These are phyloP conservation scores for Myotis davidii DNA, from an alignment of 2,113 vertebrate species.

Conservation along the genomic window DNA sequence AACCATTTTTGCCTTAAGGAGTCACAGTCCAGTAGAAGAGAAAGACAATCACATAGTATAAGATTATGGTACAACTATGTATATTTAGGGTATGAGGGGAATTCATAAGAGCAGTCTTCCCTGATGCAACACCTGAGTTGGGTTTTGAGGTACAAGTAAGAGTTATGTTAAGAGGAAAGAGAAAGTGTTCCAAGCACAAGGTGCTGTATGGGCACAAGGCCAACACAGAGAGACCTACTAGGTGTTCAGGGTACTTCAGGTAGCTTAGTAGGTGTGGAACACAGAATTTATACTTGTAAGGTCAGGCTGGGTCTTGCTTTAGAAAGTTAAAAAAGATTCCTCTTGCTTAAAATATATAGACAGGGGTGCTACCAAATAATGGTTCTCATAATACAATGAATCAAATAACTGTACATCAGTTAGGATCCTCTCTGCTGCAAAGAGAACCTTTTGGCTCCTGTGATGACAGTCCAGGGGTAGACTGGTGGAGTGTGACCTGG, in stretches of 20 bases:
- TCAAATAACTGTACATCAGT: not conserved
- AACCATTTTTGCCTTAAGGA: not conserved
- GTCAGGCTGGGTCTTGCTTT: not conserved
- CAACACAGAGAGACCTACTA: not conserved
- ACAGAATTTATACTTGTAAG: not conserved
- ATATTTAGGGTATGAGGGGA: not conserved
- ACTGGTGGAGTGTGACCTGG: not conserved
- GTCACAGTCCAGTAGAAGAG: not conserved
- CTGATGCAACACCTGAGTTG: conserved; percentile 25
- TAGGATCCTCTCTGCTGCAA: not conserved
- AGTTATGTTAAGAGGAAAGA: not conserved
- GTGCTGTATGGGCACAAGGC: not conserved
- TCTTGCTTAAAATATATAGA: not conserved
- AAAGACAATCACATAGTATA: not conserved
- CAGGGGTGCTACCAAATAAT: not conserved
- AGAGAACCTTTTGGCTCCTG: not conserved
- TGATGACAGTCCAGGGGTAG: not conserved
- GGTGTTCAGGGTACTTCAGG: not conserved
- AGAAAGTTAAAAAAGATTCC: not conserved
- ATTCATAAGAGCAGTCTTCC: not conserved
- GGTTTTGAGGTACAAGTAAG: conserved; percentile 43
- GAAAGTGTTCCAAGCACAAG: not conserved
- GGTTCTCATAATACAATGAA: not conserved
- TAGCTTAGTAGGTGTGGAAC: not conserved
- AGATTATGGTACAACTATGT: not conserved